Evolutionary conservation across 2,888 invertebrate genomes (phyloP), one percentile per base, ranked within the genome.

Genomic region (Sphaeridia pumilis): DNA sequence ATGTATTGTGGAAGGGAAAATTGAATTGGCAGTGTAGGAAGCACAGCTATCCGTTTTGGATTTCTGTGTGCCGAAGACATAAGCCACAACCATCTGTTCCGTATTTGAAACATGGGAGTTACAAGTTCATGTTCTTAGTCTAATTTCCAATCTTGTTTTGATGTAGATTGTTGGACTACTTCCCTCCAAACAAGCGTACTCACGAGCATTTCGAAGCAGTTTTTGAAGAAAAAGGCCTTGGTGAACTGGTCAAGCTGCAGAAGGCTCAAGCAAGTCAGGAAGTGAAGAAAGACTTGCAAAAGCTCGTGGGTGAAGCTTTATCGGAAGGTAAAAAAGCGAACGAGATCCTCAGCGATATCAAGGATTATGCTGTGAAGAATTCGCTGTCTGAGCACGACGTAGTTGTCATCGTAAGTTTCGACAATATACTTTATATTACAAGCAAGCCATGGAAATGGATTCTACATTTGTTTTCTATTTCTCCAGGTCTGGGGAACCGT

Each of bases 401-500:
- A 65, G 81, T 87, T 66, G 80, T 83, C 67, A 78, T 89, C 72
- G 87, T 89, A 74, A 79, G 79, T 77, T n/a, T n/a, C n/a, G n/a
- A n/a, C n/a, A 46, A 26, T 27, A n/a, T 46, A 17, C 12, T 25
- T 46, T n/a, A n/a, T n/a, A n/a, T n/a, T n/a, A n/a, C n/a, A n/a
- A n/a, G n/a, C n/a, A n/a, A n/a, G n/a, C n/a, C n/a, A n/a, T n/a
- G n/a, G n/a, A n/a, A n/a, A n/a, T n/a, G n/a, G n/a, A n/a, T n/a
- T n/a, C n/a, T n/a, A n/a, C n/a, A n/a, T n/a, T n/a, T n/a, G n/a
- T n/a, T n/a, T n/a, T n/a, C n/a, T n/a, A n/a, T n/a, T n/a, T n/a
- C n/a, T n/a, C n/a, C 54, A 88, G 88, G 81, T 93, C 67, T 95
- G 94, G 94, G 83, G 81, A 64, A 88, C 89, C 61, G 82, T 95